A percentile compares a stretch with the other conserved stretches of the same genome.
Conservation (phyloP, 2,888 invertebrate genomes). For the Drosophila glabriapex region DNA sequence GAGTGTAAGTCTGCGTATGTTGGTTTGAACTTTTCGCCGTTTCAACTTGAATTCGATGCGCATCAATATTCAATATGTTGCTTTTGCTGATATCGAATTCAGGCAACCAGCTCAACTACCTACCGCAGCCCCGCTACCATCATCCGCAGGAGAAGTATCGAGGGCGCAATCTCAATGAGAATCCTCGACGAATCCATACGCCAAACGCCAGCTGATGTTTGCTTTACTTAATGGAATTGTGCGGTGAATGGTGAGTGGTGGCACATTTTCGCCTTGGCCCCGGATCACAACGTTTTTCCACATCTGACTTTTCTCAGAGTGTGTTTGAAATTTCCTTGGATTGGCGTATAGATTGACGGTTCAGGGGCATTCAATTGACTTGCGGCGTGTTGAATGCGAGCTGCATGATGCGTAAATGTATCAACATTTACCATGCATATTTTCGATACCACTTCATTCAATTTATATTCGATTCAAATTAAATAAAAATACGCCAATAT, state of each 20-base stretch:
- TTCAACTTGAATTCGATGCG: slow-evolving; percentile 80
- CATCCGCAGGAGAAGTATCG: slow-evolving; percentile 7
- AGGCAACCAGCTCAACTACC: slow-evolving; percentile 14
- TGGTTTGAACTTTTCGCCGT: slow-evolving; percentile 65
- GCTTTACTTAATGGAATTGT: slow-evolving; percentile 80
- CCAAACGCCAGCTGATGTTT: slow-evolving; percentile 76
- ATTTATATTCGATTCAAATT: slow-evolving; percentile 74
- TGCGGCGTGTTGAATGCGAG: slow-evolving; percentile 27
- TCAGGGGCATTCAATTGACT: slow-evolving; percentile 60
- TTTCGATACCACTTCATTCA: slow-evolving; percentile 56
- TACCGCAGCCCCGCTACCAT: slow-evolving; percentile 1
- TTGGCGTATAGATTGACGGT: slow-evolving; percentile 50
- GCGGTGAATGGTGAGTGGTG: slow-evolving; percentile 71
- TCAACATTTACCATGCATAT: slow-evolving; percentile 60
- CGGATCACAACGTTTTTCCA: slow-evolving; percentile 23
- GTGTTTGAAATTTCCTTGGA: slow-evolving; percentile 53
- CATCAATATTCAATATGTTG: slow-evolving; percentile 81
- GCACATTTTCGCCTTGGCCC: slow-evolving; percentile 61
- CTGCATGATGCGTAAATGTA: slow-evolving; percentile 40
- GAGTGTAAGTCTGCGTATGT: slow-evolving; percentile 11
- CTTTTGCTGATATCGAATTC: slow-evolving; percentile 65
- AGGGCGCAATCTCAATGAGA: slow-evolving; percentile 56
- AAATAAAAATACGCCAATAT: slow-evolving; percentile 74
- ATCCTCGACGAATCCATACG: slow-evolving; percentile 66
- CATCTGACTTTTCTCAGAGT: slow-evolving; percentile 54